Conservation (phyloP, 2,113 vertebrate genomes). For the Myiagra hebetior region DNA sequence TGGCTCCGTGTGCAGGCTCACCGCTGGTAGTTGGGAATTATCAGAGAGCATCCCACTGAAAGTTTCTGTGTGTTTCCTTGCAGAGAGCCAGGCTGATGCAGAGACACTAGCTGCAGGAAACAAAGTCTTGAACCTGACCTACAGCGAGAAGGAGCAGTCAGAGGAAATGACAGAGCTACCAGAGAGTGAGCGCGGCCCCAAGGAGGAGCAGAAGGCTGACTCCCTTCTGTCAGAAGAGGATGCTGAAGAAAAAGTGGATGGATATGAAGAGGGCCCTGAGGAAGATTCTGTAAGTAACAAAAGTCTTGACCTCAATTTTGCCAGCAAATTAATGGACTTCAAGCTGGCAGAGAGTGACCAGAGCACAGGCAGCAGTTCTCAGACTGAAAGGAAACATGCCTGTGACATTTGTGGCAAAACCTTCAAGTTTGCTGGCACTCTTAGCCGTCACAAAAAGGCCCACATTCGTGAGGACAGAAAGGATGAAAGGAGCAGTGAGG, state of each 20-base stretch:
- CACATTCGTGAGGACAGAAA: constrained; percentile 76
- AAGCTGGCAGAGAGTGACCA: constrained; percentile 79
- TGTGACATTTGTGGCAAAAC: constrained; percentile 88
- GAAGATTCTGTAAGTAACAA: constrained; percentile 92
- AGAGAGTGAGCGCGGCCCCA: not conserved
- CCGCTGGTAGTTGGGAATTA: not conserved
- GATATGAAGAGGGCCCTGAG: constrained; percentile 64
- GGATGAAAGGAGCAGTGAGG: constrained; percentile 61
- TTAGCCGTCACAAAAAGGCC: constrained; percentile 88
- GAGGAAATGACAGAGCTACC: constrained; percentile 25
- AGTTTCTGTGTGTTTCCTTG: constrained; percentile 52
- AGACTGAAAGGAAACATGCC: constrained; percentile 81
- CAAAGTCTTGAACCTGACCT: constrained; percentile 80
- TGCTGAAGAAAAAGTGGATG: constrained; percentile 37
- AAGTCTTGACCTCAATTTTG: constrained; percentile 93
- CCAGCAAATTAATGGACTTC: constrained; percentile 93
- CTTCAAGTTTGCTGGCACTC: constrained; percentile 91
- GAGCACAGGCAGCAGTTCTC: constrained; percentile 39
- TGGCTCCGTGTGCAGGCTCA: not conserved
- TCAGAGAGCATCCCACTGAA: not conserved
- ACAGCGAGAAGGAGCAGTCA: constrained; percentile 27
- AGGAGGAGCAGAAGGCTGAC: constrained; percentile 30
- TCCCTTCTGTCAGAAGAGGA: constrained; percentile 38
- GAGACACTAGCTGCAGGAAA: constrained; percentile 65
- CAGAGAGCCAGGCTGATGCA: constrained; percentile 86